Evolutionary conservation across 1,140 invertebrate genomes (phyloP).

Genomic region (Caenorhabditis tropicalis): DNA sequence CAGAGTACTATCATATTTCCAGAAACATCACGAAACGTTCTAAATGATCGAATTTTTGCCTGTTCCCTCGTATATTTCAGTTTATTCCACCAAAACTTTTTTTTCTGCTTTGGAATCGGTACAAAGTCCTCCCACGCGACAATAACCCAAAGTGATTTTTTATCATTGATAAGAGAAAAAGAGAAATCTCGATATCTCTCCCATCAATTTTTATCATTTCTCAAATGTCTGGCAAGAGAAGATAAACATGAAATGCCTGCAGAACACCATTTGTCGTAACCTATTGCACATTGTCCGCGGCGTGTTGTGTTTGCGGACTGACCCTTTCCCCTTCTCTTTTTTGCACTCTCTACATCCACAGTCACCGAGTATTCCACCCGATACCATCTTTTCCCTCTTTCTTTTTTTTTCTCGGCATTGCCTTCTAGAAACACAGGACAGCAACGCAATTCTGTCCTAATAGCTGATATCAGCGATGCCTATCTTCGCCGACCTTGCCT

Average conservation of each 20-base stretch:
- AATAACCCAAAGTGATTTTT: neutral
- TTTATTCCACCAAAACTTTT: neutral
- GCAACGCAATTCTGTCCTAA: neutral
- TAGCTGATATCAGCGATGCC: conserved; percentile 17
- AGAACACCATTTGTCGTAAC: neutral
- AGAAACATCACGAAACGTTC: too few relatives aligned
- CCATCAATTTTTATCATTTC: neutral
- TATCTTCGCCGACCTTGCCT: conserved; percentile 4
- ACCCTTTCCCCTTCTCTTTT: neutral
- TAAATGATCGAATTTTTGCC: too few relatives aligned
- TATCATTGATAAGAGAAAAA: neutral
- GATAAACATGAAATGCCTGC: too few relatives aligned
- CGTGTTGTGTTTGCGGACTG: neutral
- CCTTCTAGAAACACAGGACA: neutral
- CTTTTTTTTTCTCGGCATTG: neutral
- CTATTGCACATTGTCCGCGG: neutral
- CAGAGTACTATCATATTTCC: too few relatives aligned
- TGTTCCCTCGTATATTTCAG: too few relatives aligned
- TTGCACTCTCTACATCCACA: neutral
- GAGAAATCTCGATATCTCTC: neutral
- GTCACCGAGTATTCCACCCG: neutral
- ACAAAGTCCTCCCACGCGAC: neutral
- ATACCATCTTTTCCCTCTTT: neutral
- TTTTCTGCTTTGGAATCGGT: neutral
- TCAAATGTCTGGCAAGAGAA: neutral